Conservation (phyloP, 2,113 vertebrate species). For the Picathartes gymnocephalus region DNA sequence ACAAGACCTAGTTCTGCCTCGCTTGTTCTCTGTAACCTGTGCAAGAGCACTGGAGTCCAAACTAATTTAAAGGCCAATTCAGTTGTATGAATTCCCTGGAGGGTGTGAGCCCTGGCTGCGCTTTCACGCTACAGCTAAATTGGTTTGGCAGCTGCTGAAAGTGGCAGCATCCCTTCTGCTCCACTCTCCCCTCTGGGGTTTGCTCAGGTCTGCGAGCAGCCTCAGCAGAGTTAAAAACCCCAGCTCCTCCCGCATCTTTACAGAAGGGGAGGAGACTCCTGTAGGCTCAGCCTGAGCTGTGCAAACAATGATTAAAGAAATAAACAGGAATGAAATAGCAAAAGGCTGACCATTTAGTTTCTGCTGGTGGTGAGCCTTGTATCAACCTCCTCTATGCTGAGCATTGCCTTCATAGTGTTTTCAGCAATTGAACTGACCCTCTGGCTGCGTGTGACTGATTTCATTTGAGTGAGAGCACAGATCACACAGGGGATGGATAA, state of each 20-base stretch:
- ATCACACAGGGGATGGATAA: neutral
- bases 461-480: neutral
- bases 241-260: neutral
- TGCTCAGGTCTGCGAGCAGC: rapidly evolving
- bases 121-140: neutral
- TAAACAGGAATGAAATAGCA: neutral
- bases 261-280: neutral
- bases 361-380: rapidly evolving
- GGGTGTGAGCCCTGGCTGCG: neutral
- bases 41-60: neutral
- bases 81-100: neutral
- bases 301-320: neutral
- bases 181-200: rapidly evolving
- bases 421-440: neutral
- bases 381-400: neutral
- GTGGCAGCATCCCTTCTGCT: neutral
- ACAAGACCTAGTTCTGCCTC: neutral
- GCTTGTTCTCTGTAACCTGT: neutral
- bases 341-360: neutral
- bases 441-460: neutral
- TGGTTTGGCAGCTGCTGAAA: neutral
- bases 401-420: neutral
- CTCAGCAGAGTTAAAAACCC: neutral
- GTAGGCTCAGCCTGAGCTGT: neutral
- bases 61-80: neutral